Base-by-base conservation (phyloP, 2,113 vertebrate genomes). In the Microtus richardsoni region DNA sequence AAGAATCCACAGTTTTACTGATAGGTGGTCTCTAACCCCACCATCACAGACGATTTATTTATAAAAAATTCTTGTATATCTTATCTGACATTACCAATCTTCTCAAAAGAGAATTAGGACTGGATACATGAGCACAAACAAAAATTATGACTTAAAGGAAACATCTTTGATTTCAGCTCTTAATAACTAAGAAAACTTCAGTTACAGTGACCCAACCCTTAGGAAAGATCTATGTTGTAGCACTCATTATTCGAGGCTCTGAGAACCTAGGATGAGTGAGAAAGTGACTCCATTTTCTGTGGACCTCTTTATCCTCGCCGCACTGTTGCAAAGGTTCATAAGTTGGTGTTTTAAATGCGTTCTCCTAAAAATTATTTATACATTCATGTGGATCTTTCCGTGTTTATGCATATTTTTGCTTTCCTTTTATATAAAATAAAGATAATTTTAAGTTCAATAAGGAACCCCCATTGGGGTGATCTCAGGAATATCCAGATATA, bases 401-500 rank as follows among this genome's bases (percentile, higher is more conserved):
- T 62, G 7, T 21, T 21, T 75, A 36, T 68, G 39, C 77, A 39
- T 80, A 3, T 14, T 28, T 74, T 4, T 91, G 28, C 71, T 52
- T 77, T 84, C 88, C 19, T 39, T 92, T 91, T 49, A 16, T 24
- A 7, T 79, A 84, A 89, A 93, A 60, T 91, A 9, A 7, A 83
- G 9, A 22, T 79, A 88, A n/a, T 78, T 60, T 5, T 87, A 54
- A 74, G 24, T 89, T 93, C 47, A 91, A 41, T 49, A 73, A 47
- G 71, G 39, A 92, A 89, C 4, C 7, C 3, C 2, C 7, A 21
- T 14, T 28, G 0, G 74, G 44, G 16, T 83, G 5, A 9, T 79
- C 70, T 91, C 0, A 0, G 4, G 22, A 24, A 39, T 39, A 26
- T 21, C 33, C 1, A 39, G 0, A 1, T 13, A 4, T 3, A 71